Conservation (phyloP, 1,140 invertebrate genomes). For the Bombus breviceps region DNA sequence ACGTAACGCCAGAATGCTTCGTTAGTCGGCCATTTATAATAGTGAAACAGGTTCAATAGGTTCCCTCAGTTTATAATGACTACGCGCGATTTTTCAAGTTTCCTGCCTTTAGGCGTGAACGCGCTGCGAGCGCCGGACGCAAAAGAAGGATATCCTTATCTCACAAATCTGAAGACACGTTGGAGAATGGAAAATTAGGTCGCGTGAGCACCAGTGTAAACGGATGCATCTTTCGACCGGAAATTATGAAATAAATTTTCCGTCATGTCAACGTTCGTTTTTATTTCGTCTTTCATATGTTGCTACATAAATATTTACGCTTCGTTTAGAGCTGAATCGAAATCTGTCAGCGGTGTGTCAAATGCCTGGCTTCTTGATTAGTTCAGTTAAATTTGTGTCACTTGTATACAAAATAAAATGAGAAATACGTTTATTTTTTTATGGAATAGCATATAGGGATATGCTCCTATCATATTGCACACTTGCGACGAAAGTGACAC, state of each 20-base stretch:
- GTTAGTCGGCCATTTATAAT: conserved; percentile 32
- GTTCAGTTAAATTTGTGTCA: neutral
- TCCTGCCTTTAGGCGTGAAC: neutral
- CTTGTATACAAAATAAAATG: neutral
- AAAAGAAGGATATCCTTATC: conserved; percentile 25
- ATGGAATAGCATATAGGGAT: neutral
- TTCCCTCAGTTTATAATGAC: neutral
- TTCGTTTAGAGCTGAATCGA: neutral
- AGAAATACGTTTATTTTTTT: neutral
- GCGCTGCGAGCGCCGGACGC: too few relatives aligned
- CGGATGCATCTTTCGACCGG: conserved; percentile 44
- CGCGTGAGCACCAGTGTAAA: neutral
- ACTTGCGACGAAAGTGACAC: too few relatives aligned
- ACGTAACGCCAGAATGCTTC: conserved; percentile 19
- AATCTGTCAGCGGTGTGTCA: neutral
- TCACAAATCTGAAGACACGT: neutral
- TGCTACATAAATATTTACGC: neutral
- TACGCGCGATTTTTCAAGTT: neutral
- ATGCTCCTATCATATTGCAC: too few relatives aligned
- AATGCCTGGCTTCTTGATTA: neutral
- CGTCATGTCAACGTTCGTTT: conserved; percentile 6
- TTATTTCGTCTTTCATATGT: neutral
- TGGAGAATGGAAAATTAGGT: conserved; percentile 51
- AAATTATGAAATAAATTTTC: conserved; percentile 57
- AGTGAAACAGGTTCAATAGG: neutral